phyloP scores from a whole-genome alignment of 2,888 invertebrate species.

The Papilio protenor region DNA sequence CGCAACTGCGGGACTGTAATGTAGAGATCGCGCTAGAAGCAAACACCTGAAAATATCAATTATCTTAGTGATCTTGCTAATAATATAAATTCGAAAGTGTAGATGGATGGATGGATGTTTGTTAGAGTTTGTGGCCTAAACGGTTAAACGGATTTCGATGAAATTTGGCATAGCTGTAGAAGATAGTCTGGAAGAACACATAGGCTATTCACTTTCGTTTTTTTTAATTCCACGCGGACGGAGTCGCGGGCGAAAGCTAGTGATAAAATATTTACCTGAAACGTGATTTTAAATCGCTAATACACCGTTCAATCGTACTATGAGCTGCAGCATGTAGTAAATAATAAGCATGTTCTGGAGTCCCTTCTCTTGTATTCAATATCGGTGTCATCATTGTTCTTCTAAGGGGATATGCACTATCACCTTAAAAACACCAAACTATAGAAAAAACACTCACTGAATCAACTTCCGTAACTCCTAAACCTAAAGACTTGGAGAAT shows the following conservation, averaged over 20 bases:
- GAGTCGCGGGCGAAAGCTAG: not conserved
- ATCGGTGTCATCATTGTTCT: conserved; percentile 1
- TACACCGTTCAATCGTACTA: conserved; percentile 5
- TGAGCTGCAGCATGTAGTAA: not conserved
- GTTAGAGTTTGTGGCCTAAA: too few species aligned
- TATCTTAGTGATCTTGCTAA: too few species aligned
- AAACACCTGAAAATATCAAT: conserved; percentile 3
- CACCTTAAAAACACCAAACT: not conserved
- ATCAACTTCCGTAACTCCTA: too few species aligned
- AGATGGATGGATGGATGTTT: too few species aligned
- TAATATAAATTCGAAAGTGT: too few species aligned
- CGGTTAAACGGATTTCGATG: too few species aligned
- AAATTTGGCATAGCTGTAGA: too few species aligned
- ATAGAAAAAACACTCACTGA: not conserved
- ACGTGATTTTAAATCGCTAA: not conserved
- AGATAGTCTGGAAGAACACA: too few species aligned
- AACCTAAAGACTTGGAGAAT: too few species aligned
- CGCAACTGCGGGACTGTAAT: not conserved
- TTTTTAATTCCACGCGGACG: too few species aligned
- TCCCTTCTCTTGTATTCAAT: not conserved
- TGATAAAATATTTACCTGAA: not conserved
- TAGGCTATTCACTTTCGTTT: too few species aligned
- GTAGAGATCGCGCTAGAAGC: not conserved
- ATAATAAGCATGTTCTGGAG: conserved; percentile 8
- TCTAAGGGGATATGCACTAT: conserved; percentile 9